Base-by-base conservation (phyloP, 2,797 vertebrate species). In the Danio choprae region DNA sequence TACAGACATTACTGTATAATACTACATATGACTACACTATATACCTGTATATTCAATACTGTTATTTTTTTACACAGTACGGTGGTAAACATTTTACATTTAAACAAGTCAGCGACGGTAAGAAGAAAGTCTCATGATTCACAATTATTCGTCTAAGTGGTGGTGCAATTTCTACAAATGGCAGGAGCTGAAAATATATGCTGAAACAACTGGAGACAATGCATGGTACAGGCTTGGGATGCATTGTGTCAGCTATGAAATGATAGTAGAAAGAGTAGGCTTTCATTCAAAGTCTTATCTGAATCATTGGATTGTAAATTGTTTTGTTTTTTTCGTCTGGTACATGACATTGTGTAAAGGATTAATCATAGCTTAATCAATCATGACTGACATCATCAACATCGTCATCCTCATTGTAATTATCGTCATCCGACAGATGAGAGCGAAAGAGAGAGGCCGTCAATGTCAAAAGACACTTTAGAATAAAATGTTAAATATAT, bases 281-380 rank as follows among this genome's bases (percentile, higher is more conserved):
- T 50, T 70, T 58, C 44, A 70, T 70, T 78, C 8, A 51, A 70
- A 70, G 44, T 38, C 44, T 13, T 56, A 6, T 46, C 11, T 51
- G 65, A 79, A 79, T 79, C 48, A 79, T 70, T 71, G 46, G 6
- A 78, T n/a, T 78, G 65, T 48, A 53, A 18, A 29, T 70, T 78
- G 65, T 48, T 40, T 78, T 59, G 44, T 22, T 68, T 62, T 70
- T 50, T 79, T 29, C 29, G 67, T 53, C 46, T 53, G n/a, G 38
- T 70, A 51, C 77, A 44, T 53, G 71, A 71, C 67, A 71, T 36
- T 51, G 67, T 79, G 44, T 73, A 53, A 79, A 62, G 67, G 18
- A 38, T 71, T 71, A 79, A 79, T 79, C 56, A 79, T 62, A 71
- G 67, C 67, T 71, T 71, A 15, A 62, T 60, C 36, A 6, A 18